Evolutionary conservation across 2,113 vertebrate genomes (phyloP), one percentile per base, ranked within the genome.

Genomic region (Labeo catla): DNA sequence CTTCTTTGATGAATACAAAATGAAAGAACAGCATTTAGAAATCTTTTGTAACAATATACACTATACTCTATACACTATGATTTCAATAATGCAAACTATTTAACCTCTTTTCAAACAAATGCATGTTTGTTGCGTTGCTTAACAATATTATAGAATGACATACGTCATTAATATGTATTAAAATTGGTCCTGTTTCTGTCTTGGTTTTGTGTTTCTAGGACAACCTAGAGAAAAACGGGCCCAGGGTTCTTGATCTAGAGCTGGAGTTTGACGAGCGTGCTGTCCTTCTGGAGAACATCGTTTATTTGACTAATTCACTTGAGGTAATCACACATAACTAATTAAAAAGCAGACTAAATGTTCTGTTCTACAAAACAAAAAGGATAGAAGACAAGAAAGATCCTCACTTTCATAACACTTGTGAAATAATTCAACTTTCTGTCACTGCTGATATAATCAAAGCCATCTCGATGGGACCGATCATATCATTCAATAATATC

Each of bases 301-400:
- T 98, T 66, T 99, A 99, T 77, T 76, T 99, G 87, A 99, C 97
- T 74, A 99, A 98, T 91, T 97, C 97, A 83, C 91, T 99, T 50
- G 98, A 99, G 96, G 98, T 98, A 86, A 13, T 19, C n/a, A 34
- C 36, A 2, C 13, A 21, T 50, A 72, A 74, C 79, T 82, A 8
- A 7, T n/a, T 11, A 13, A 34, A 23, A 54, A 50, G 2, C 5
- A 15, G 19, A 19, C 13, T 59, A 57, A 73, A 73, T 47, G 43
- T 74, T 1, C 70, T 6, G 19, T 74, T 47, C 10, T 74, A 45
- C 19, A n/a, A n/a, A 73, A n/a, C 0, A 4, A 47, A 47, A 47
- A 73, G 16, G 4, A 2, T 43, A 0, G 9, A 73, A n/a, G n/a
- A 47, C 10, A 47, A n/a, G 9, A 47, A 73, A 72, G 39, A 45